Percentiles rank a stretch among this genome's conserved stretches.
These are phyloP conservation scores for Rhopilema esculentum DNA, from an alignment of 30 jellyfish, hydroid and myxozoan species.

Conservation along the genomic window DNA sequence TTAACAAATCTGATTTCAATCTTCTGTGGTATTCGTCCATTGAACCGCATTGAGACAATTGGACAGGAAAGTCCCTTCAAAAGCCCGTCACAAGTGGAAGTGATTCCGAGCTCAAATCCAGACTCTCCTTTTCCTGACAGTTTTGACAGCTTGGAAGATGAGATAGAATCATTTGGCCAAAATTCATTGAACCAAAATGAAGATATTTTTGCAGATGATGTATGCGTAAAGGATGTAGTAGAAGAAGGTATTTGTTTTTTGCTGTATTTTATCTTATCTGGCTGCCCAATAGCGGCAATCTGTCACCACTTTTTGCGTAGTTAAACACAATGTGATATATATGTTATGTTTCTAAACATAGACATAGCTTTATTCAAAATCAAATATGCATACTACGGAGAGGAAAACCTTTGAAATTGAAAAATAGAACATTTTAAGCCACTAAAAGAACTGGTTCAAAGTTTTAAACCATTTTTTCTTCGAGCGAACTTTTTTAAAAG, in stretches of 20 bases:
- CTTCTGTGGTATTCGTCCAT: not conserved
- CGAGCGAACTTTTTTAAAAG: no score
- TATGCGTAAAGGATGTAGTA: not conserved
- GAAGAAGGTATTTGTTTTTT: not conserved
- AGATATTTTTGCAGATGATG: not conserved
- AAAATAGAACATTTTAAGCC: no score
- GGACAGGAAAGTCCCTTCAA: not conserved
- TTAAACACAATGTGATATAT: no score
- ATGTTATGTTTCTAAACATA: no score
- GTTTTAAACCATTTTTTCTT: no score
- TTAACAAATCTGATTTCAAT: not conserved
- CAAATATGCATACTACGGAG: no score
- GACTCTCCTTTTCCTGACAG: conserved; percentile 63
- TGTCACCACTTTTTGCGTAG: no score
- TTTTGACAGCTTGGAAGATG: conserved; percentile 20
- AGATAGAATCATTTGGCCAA: conserved; percentile 1
- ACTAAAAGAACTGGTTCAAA: no score
- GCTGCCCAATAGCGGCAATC: no score
- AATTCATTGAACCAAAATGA: conserved; percentile 19
- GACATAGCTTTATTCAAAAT: no score
- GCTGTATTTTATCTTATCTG: no score
- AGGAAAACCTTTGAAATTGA: no score
- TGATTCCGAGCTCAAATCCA: conserved; percentile 71
- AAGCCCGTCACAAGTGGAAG: not conserved
- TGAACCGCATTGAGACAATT: not conserved